phyloP scores from a whole-genome alignment of 2,113 vertebrate species.

The Oncorhynchus keta region DNA sequence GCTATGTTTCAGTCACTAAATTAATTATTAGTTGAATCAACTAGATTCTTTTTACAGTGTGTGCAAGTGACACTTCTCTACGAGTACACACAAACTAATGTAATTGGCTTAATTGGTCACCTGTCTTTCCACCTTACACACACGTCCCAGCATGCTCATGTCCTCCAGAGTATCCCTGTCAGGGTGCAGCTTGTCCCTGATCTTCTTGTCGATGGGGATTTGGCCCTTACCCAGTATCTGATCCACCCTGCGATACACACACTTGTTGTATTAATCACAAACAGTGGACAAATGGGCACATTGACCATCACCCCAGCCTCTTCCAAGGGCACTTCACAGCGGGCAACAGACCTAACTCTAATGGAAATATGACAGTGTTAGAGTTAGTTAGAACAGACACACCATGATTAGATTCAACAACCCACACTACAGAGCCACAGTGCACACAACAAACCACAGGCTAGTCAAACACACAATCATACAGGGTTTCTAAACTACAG shows the following conservation, averaged over 20 bases:
- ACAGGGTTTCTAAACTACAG: neutral
- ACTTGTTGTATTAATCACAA: neutral
- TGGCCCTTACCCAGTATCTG: conserved; percentile 98
- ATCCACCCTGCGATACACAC: conserved; percentile 82
- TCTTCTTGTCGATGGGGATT: conserved; percentile 89
- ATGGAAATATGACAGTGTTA: too few species aligned
- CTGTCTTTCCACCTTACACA: conserved; percentile 98
- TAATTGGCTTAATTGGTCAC: conserved; percentile 60
- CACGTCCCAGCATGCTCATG: conserved; percentile 95
- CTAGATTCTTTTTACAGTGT: too few species aligned
- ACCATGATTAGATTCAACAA: too few species aligned
- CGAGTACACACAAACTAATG: neutral
- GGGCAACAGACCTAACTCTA: too few species aligned
- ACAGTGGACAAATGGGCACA: conserved; percentile 8
- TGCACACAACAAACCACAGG: neutral
- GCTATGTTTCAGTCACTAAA: too few species aligned
- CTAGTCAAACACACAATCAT: neutral
- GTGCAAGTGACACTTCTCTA: neutral
- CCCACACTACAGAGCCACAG: too few species aligned
- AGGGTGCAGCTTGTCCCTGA: conserved; percentile 85
- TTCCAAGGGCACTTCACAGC: too few species aligned
- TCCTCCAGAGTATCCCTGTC: conserved; percentile 89
- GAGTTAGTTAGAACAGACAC: too few species aligned
- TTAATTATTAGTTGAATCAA: too few species aligned
- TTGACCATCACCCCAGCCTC: too few species aligned